These are phyloP conservation scores for Stichodactyla helianthus DNA, from an alignment of 64 coral and sea anemone species.

Conservation along the genomic window DNA sequence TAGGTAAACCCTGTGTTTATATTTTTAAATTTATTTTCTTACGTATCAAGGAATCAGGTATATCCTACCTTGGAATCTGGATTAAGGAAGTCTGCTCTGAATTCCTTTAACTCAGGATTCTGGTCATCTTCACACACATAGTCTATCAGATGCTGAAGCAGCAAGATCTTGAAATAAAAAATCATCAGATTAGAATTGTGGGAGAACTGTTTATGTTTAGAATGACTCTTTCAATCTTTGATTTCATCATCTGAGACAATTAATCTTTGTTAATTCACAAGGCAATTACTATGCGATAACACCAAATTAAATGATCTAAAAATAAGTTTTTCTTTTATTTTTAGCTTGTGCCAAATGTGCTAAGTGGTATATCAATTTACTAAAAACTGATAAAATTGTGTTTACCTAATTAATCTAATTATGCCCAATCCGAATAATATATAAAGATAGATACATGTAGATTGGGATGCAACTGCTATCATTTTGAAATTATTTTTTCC, in stretches of 20 bases:
- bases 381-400: background rate
- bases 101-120: slow-evolving; percentile 43
- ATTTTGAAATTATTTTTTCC: background rate
- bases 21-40: background rate
- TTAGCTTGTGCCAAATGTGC: background rate
- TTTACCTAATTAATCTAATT: background rate
- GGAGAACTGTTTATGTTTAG: no score
- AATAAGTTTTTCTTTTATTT: background rate
- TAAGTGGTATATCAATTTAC: background rate
- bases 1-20: no score
- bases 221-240: background rate
- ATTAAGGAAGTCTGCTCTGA: slow-evolving; percentile 41
- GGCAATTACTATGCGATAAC: background rate
- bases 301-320: background rate
- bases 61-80: slow-evolving; percentile 6
- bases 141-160: slow-evolving; percentile 39
- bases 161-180: slow-evolving; percentile 31
- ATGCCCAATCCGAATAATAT: background rate
- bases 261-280: background rate
- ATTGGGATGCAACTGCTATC: background rate
- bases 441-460: background rate
- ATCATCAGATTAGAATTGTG: background rate
- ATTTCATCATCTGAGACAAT: background rate
- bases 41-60: background rate
- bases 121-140: slow-evolving; percentile 38